Conservation (phyloP, 2,113 vertebrate genomes). For the Cyanoderma ruficeps region DNA sequence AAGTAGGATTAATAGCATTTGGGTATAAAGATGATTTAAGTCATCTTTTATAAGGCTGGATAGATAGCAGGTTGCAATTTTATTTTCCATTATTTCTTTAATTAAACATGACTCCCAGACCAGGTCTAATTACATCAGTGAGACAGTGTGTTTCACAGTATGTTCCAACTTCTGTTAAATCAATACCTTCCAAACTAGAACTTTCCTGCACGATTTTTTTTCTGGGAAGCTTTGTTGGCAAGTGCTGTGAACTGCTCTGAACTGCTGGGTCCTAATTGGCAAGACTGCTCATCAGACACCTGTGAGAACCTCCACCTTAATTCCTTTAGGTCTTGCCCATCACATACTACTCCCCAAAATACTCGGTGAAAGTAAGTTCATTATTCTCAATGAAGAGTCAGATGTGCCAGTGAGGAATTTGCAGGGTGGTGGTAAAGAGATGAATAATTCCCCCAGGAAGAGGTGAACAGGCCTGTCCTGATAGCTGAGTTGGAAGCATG, state of each 20-base stretch:
- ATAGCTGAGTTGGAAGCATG: not conserved
- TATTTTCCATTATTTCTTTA: not conserved
- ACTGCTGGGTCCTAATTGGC: not conserved
- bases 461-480: not conserved
- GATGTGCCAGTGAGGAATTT: not conserved
- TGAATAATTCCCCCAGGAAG: not conserved
- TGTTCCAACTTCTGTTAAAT: not conserved
- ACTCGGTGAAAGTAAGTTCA: not conserved
- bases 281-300: not conserved
- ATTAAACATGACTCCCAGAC: not conserved
- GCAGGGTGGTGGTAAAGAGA: not conserved
- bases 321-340: not conserved
- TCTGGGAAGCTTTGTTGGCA: not conserved
- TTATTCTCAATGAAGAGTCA: not conserved
- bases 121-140: not conserved
- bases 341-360: not conserved
- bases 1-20: not conserved
- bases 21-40: not conserved
- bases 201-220: not conserved
- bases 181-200: not conserved
- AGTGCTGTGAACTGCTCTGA: not conserved
- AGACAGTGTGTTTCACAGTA: not conserved
- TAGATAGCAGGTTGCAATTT: conserved; percentile 4
- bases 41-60: not conserved
- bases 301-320: not conserved